Evolutionary conservation across 2,113 vertebrate species (phyloP), one percentile per base, ranked within the genome.

Genomic region (Anolis sagrei): DNA sequence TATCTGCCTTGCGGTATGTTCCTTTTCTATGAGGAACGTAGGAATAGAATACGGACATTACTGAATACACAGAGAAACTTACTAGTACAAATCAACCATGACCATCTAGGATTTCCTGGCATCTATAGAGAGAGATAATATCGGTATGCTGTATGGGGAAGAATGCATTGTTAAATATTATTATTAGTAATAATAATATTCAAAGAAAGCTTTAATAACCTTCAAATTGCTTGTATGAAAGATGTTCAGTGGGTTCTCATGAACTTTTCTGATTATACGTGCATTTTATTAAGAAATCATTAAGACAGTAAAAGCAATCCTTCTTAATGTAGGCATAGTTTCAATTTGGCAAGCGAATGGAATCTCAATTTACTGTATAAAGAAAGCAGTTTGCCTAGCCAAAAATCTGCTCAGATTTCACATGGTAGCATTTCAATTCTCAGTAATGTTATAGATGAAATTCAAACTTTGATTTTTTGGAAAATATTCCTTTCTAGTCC

Each of bases 341-440:
- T 93, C 90, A 93, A 89, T 83, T 91, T 93, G 93, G 94, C 90
- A 95, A 95, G 86, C 76, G 69, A 79, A 62, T 91, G 76, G 87
- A 93, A 90, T 83, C 88, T 73, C 91, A 90, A 86, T 77, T 91
- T 87, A 90, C 91, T 95, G 87, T 91, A 91, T 83, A 88, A 89
- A 78, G 74, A 74, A 77, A 89, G 90, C 49, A 83, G 76, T 82
- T 90, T 94, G 92, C 90, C 85, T 77, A 11, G 90, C 89, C 86
- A 91, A 93, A 94, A 93, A 91, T 84, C 74, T 86, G 75, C 91
- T 92, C 89, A 66, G 87, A 89, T 95, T 94, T 94, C 87, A 91
- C 89, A 91, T 92, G 90, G 92, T 94, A 94, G 92, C 92, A 0
- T 95, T 95, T 93, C 76, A 80, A 94, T 93, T 96, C 95, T 95